Evolutionary conservation across 2,888 invertebrate genomes (phyloP), one percentile per base, ranked within the genome.

Genomic region (Brachypalpus laphriformis): DNA sequence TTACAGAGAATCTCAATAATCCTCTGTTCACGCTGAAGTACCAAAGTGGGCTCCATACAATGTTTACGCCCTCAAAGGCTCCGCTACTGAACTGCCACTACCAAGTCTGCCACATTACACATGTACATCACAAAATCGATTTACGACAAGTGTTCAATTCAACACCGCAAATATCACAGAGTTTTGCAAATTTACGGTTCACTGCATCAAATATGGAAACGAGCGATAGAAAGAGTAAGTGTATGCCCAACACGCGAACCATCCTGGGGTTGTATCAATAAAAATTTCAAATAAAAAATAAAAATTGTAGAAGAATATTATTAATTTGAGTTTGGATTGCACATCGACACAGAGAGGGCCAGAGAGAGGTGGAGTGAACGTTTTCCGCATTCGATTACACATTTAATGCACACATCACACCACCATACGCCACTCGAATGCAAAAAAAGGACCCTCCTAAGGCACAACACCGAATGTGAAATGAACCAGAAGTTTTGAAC

Each of bases 121-220:
- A 25, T 49, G 65, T 72, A 59, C 65, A 70, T 82, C 76, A 82
- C 49, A 70, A 65, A 75, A 76, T 82, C 63, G 82, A 76, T 76
- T 61, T 82, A 61, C 71, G 70, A 71, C 65, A 70, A 82, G 66
- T 74, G 74, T 74, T 82, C 68, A 75, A 59, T 74, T 74, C 74
- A 54, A 47, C 74, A 81, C 74, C 80, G 74, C 80, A 81, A 81
- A 81, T 81, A 76, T 76, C 76, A 57, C 57, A 63, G 56, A 76
- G 63, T 82, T 71, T 82, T 59, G 82, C 72, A 71, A 82, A 75
- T 76, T 63, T 70, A 70, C 57, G 70, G 82, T 71, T 82, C 82
- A 76, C 42, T 74, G 70, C 76, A 3, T 70, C 70, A 65, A 76
- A 70, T 63, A 74, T 74, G 59, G 68, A 81, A 75, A 25, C 61